phyloP scores from a whole-genome alignment of 2,797 vertebrate species.

The Dipus sagitta region DNA sequence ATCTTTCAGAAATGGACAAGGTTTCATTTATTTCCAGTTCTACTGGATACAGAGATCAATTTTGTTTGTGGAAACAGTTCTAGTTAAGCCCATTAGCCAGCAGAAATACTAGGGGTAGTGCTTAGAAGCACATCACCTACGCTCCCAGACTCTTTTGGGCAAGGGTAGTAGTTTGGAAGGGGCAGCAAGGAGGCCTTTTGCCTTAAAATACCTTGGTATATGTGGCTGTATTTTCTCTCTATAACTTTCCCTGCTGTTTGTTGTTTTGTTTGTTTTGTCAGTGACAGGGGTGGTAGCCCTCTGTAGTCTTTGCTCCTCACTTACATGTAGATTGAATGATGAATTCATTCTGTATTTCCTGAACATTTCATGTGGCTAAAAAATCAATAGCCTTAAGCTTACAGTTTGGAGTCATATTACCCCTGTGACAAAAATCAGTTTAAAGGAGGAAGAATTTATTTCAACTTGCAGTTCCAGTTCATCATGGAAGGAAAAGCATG shows the following conservation, averaged over 20 bases:
- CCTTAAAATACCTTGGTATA: background rate
- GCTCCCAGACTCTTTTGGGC: background rate
- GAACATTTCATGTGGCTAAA: too few relatives aligned
- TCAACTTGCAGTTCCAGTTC: too few relatives aligned
- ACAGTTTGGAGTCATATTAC: background rate
- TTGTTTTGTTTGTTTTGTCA: too few relatives aligned
- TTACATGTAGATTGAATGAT: background rate
- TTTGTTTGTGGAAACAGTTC: background rate
- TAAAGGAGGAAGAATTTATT: too few relatives aligned
- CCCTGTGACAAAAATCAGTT: too few relatives aligned
- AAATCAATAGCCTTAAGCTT: background rate
- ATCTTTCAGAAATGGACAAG: background rate
- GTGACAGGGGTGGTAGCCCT: too few relatives aligned
- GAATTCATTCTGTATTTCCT: background rate
- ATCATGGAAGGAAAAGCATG: too few relatives aligned
- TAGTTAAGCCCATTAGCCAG: background rate
- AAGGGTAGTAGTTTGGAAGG: background rate
- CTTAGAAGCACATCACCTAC: background rate
- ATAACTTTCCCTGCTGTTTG: too few relatives aligned
- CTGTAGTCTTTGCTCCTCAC: background rate
- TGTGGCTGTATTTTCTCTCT: background rate
- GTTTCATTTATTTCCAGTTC: constrained; percentile 18
- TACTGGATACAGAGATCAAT: background rate
- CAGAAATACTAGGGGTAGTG: background rate
- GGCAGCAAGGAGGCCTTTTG: background rate